These are phyloP conservation scores for Junco hyemalis DNA, from an alignment of 2,113 vertebrate genomes.

Conservation along the genomic window DNA sequence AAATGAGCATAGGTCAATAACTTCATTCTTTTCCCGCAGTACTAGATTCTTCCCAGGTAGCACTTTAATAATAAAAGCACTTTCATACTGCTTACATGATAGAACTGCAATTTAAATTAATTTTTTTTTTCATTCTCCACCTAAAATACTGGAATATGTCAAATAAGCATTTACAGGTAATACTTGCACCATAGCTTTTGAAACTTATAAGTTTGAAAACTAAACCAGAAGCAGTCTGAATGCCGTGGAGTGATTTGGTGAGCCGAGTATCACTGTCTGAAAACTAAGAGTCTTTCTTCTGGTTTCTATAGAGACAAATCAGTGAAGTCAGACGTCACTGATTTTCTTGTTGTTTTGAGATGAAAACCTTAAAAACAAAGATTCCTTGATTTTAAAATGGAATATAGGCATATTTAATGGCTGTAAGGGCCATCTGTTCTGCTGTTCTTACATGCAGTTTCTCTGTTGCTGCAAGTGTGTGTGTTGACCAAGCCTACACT, in stretches of 20 bases:
- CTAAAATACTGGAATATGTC: background rate
- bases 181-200: background rate
- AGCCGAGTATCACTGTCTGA: background rate
- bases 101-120: background rate
- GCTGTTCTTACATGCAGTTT: background rate
- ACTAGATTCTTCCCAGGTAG: background rate
- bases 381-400: background rate
- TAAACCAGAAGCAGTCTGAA: background rate
- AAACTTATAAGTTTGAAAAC: background rate
- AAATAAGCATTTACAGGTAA: background rate
- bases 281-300: background rate
- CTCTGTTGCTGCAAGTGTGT: background rate
- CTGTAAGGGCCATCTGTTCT: background rate
- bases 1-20: background rate
- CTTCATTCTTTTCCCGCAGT: background rate
- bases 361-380: background rate
- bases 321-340: background rate
- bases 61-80: background rate
- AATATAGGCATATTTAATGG: background rate
- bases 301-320: background rate
- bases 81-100: background rate
- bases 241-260: background rate
- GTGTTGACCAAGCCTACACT: fast-evolving
- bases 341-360: background rate
- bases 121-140: background rate